Evolutionary conservation across 1,140 invertebrate genomes (phyloP).

Genomic region (Drosophila leontia): DNA sequence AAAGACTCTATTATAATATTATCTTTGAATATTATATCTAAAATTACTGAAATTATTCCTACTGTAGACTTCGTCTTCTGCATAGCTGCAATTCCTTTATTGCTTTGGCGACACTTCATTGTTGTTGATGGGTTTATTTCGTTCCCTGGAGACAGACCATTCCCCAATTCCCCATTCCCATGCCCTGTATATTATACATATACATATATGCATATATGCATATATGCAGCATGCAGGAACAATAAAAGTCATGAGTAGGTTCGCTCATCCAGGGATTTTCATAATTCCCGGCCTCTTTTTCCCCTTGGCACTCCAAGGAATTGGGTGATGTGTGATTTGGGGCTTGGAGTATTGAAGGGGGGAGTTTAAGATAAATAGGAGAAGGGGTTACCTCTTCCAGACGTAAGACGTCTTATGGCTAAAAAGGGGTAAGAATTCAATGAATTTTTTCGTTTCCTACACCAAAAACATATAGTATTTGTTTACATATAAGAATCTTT

Average conservation of each 20-base stretch:
- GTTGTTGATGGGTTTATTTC: slow-evolving; percentile 71
- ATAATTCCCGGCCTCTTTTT: slow-evolving; percentile 33
- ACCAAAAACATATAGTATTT: not conserved
- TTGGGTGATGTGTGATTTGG: slow-evolving; percentile 25
- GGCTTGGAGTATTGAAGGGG: not conserved
- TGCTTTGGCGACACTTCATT: slow-evolving; percentile 61
- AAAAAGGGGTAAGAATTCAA: slow-evolving; percentile 20
- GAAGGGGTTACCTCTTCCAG: slow-evolving; percentile 9
- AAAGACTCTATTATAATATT: not conserved
- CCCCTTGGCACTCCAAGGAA: slow-evolving; percentile 24
- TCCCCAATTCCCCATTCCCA: slow-evolving; percentile 1
- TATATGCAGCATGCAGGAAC: slow-evolving; percentile 33
- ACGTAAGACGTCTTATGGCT: slow-evolving; percentile 17
- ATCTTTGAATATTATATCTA: not conserved
- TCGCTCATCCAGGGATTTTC: slow-evolving; percentile 55
- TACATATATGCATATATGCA: not conserved
- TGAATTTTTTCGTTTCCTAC: not conserved
- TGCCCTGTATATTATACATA: too few relatives aligned
- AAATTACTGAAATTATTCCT: not conserved
- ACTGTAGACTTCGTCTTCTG: slow-evolving; percentile 41
- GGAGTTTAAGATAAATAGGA: not conserved
- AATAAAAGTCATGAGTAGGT: slow-evolving; percentile 47
- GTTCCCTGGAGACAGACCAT: slow-evolving; percentile 29
- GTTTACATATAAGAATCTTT: not conserved
- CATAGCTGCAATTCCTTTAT: slow-evolving; percentile 36